Evolutionary conservation across 2,888 invertebrate species (phyloP), one percentile per base, ranked within the genome.

Genomic region (Tenthredo scrophulariae): DNA sequence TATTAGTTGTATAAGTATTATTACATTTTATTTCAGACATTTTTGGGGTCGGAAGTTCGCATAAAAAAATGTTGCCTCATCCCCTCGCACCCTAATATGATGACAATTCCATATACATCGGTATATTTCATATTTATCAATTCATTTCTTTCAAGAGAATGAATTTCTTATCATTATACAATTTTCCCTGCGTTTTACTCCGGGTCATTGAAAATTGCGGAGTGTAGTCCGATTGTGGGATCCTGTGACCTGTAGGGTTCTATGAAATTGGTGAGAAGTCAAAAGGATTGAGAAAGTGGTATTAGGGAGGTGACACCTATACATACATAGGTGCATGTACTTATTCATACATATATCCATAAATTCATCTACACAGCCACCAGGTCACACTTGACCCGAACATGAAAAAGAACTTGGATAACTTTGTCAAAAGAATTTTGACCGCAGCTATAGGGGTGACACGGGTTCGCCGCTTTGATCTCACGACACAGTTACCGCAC

Each of bases 401-500:
- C 62, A 62, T 29, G 7, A 80, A 62, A 62, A 40, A 22, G 77
- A 58, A 58, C 62, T 62, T 18, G 58, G 58, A 58, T 50, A 80
- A 80, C 58, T 62, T 62, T 29, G 80, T 80, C 37, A 62, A 58
- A 80, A 62, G 80, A 80, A 80, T 80, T 80, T 80, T 40, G 7
- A 80, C 58, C 37, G 58, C 40, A 80, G 40, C 62, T 62, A 15
- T 7, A 80, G 50, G 40, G 80, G 80, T 62, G 80, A n/a, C 37
- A 62, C n/a, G 40, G 29, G 80, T 40, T 50, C 80, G 54, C n/a
- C 1, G 4, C 80, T 80, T 80, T 80, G 80, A 80, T 80, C 80
- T 62, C 37, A 62, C 18, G 50, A 4, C 54, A 54, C 15, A 50
- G 26, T 33, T 50, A 22, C 26, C n/a, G 26, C 22, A 26, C n/a